Conservation (phyloP, 2,113 vertebrate genomes). For the Bubo blakistoni region DNA sequence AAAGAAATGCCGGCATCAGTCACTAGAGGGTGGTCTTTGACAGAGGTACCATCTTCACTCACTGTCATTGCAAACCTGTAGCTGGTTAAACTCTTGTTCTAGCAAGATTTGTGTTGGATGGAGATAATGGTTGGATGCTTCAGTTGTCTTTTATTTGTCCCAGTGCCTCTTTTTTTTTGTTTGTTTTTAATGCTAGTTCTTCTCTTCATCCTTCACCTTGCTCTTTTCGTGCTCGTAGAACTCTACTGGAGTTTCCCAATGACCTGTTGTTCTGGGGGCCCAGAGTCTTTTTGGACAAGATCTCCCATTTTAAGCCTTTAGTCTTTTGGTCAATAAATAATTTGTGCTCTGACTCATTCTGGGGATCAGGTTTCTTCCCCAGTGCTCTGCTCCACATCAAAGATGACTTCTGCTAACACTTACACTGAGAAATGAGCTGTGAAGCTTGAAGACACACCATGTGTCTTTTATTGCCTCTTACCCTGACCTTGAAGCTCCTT, state of each 20-base stretch:
- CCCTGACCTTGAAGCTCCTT: slow-evolving; percentile 22
- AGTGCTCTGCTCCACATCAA: not conserved
- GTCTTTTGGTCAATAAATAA: not conserved
- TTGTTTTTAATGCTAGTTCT: not conserved
- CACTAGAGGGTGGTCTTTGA: slow-evolving; percentile 8
- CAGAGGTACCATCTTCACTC: not conserved
- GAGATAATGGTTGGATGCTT: not conserved
- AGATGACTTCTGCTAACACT: not conserved
- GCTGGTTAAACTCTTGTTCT: not conserved
- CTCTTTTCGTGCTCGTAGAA: not conserved
- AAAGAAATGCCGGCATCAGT: not conserved
- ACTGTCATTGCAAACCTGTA: not conserved
- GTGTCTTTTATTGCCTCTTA: slow-evolving; percentile 12
- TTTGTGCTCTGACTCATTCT: not conserved
- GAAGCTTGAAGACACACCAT: slow-evolving; percentile 10
- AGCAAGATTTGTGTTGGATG: not conserved
- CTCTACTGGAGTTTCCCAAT: not conserved
- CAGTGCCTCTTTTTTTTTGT: not conserved
- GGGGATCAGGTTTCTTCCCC: not conserved
- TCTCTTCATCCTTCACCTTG: not conserved
- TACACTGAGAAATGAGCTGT: not conserved
- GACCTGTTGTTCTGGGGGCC: not conserved
- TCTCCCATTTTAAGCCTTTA: not conserved
- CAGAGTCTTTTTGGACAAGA: not conserved
- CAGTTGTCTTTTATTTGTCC: not conserved